Percentiles rank a stretch among this genome's conserved stretches.
Conservation (phyloP, 2,113 vertebrate genomes). For the Miniopterus natalensis region DNA sequence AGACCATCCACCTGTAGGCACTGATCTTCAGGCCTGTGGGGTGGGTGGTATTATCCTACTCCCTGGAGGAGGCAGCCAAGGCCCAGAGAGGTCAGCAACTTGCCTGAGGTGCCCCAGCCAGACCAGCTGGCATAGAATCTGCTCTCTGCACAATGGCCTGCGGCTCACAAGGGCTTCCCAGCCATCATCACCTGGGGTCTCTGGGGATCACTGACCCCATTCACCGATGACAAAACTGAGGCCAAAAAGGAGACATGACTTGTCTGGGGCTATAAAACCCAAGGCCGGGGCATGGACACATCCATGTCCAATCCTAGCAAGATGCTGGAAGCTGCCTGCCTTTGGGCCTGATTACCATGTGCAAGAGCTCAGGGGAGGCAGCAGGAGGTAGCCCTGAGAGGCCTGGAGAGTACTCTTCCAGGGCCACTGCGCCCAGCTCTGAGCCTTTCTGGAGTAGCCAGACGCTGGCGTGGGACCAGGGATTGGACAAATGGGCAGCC, state of each 20-base stretch:
- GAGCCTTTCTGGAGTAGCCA: neutral
- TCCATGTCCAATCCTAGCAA: too few species aligned
- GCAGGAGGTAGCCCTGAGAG: neutral
- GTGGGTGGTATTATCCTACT: neutral
- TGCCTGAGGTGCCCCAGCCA: neutral
- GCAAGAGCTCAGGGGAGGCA: neutral
- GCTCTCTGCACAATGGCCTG: neutral
- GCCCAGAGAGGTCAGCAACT: neutral
- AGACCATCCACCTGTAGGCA: neutral
- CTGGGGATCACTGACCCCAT: neutral
- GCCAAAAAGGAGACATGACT: neutral
- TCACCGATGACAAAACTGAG: neutral
- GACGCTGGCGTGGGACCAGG: neutral
- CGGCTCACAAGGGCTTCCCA: neutral
- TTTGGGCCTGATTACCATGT: neutral
- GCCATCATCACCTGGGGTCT: neutral
- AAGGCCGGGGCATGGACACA: neutral
- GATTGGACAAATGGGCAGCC: neutral
- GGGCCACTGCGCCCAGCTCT: neutral
- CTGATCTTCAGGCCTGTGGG: neutral
- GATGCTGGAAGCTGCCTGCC: neutral
- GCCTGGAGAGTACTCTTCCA: neutral
- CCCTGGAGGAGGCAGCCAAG: neutral
- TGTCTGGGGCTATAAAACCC: neutral
- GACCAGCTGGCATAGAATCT: neutral